Base-by-base conservation (phyloP, 1,140 invertebrate genomes). In the Metaphire vulgaris region DNA sequence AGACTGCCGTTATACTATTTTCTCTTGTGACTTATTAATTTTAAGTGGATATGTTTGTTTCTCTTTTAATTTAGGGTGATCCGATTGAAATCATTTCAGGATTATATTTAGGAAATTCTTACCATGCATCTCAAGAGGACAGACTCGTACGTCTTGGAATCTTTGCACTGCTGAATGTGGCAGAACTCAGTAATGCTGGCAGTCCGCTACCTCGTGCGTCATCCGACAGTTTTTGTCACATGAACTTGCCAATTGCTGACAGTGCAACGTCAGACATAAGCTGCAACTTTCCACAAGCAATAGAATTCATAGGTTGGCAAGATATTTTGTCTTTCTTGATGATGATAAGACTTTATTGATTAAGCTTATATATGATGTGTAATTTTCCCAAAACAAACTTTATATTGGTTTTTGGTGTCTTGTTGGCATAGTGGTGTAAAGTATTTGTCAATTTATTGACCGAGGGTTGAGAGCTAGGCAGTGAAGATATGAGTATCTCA, bases 111-210 rank as follows among this genome's bases (percentile, higher is more conserved):
- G 86, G 86, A 26, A 82, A 82, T 78, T 81, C 81, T 21, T 76
- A 76, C 32, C 84, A 86, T 74, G 85, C 86, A 1, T 78, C 81
- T 15, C 76, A 83, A 56, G 81, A 81, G 31, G 79, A 79, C 12
- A 80, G 81, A 0, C 81, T 87, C 28, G 72, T 82, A 14, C 78
- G 79, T 28, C 79, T 86, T 14, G 85, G 85, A 0, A 83, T 87
- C 30, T 85, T 85, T 0, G 85, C 85, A 26, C 75, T 87, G n/a
- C 77, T 87, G 12, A 87, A 87, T 77, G 86, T 87, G 14, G 85
- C 85, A 16, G 80, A 33, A 2, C 33, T 21, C 1, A n/a, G 28
- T 26, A 30, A 21, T 21, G 34, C 32, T 33, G 41, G 56, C 32
- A 1, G 6, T 69, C 0, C 2, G 15, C 21, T 71, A 0, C 2